Base-by-base conservation (phyloP, 1,140 invertebrate species). In the Ceratina australensis region DNA sequence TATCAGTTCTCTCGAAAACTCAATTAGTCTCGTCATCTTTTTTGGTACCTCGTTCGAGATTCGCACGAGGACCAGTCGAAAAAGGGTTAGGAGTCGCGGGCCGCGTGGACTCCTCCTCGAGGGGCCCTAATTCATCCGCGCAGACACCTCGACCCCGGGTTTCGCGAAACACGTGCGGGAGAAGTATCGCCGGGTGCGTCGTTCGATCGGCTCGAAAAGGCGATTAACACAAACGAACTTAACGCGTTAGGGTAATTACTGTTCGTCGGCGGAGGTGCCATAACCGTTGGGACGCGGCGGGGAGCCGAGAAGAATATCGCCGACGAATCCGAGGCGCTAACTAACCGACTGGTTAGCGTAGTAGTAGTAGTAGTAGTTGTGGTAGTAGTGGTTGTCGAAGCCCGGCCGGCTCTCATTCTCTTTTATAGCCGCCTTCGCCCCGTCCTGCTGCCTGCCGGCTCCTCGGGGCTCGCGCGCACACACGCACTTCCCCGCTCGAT, bases 221-320 rank as follows among this genome's bases (percentile, higher is more conserved):
- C 82, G 85, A 86, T 87, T 82, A 87, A 86, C 84, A 78, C 65
- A 80, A 75, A 77, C 26, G 72, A 76, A 81, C 56, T 80, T 80
- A 84, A 88, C 79, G 81, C 85, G 82, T 87, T 89, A 85, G 81
- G 80, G 85, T 88, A 89, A 89, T 89, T 88, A 89, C 57, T 82
- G 82, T 87, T 84, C 80, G 73, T 78, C 65, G 64, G 68, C 61
- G 66, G 69, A 81, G 85, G 82, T 88, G 86, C 82, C 80, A 87
- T 87, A 88, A 88, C 79, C 79, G 71, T 82, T 86, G 56, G 72
- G 72, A 20, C 86, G 15, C 86, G 59, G 75, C 75, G 60, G 84
- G 88, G 84, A 63, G 80, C 79, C 80, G 60, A 18, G 57, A 26
- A 16, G 79, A 86, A 81, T 83, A 83, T 80, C 80, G 72, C 56